Percentiles rank a stretch among this genome's conserved stretches.
These are phyloP conservation scores for Acromyrmex heyeri DNA, from an alignment of 1,140 invertebrate genomes.

Conservation along the genomic window DNA sequence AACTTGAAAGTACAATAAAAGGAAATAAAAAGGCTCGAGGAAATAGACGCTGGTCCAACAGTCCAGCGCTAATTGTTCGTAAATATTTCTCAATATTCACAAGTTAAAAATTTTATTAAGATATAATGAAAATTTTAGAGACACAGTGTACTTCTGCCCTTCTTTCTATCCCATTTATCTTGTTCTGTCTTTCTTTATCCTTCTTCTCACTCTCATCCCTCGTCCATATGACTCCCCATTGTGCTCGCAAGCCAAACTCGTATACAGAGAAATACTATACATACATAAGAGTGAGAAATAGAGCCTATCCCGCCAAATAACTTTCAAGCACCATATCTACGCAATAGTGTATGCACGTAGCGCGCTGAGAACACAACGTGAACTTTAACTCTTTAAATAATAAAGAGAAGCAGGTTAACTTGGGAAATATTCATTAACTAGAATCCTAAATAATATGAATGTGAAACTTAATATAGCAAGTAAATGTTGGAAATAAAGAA, in stretches of 20 bases:
- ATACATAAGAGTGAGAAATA: conserved; percentile 51
- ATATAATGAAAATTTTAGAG: not conserved
- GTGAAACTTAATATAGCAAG: not conserved
- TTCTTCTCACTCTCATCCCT: conserved; percentile 7
- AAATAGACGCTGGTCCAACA: no score
- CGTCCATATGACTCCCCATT: conserved; percentile 50
- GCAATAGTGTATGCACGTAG: conserved; percentile 55
- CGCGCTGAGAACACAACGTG: conserved; percentile 9
- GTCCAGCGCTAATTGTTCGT: no score
- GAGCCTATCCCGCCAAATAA: conserved; percentile 68
- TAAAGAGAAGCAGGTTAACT: not conserved
- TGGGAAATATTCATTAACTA: not conserved
- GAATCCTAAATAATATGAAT: not conserved
- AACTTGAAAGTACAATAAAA: no score
- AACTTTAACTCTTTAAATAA: conserved; percentile 67
- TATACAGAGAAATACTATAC: conserved; percentile 65
- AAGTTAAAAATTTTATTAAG: no score
- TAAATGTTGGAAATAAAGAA: not conserved
- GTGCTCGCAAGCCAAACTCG: conserved; percentile 1
- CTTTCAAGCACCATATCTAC: conserved; percentile 67
- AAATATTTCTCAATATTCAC: no score
- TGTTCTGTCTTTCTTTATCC: conserved; percentile 59
- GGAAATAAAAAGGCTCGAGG: no score
- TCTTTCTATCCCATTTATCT: conserved; percentile 57
- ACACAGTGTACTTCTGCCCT: conserved; percentile 23